Base-by-base conservation (phyloP, 1,140 invertebrate genomes). In the Calephelis virginiensis region DNA sequence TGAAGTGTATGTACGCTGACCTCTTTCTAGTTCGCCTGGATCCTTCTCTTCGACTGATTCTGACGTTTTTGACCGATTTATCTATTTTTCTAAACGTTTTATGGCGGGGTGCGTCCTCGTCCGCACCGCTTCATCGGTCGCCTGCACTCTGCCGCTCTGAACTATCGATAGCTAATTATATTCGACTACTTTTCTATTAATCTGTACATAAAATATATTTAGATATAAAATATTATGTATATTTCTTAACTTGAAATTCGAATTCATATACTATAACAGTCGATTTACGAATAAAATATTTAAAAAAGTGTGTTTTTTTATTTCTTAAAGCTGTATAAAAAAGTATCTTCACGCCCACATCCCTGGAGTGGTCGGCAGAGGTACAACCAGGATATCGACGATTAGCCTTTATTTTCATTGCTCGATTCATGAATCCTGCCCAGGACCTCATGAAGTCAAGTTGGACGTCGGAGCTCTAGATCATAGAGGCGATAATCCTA, bases 201-300 rank as follows among this genome's bases (percentile, higher is more conserved):
- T 90, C 86, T 91, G 86, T 89, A 91, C 82, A 91, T 89, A 91
- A 90, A 88, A 86, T 90, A 89, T 89, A 90, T 90, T 90, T 90
- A 90, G 86, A 90, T 89, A 90, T 90, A 87, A 89, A 87, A 87
- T 88, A 89, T 84, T 89, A 90, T 89, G 84, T 91, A 91, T 89
- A 91, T 91, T 90, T 91, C 88, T 86, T 87, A 86, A 88, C 85
- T 88, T 86, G 78, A 85, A 89, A 85, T 85, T 90, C 83, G 86
- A 89, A 88, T 90, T 91, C 88, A 89, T 91, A 89, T 89, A 90
- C 86, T 91, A 81, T 78, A 79, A 89, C 85, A 85, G 85, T 89
- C 86, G 89, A 91, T 89, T 86, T 89, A 88, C 79, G 83, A 89
- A 86, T 89, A 89, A 89, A 81, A 78, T 78, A 74, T 74, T 74